Conservation (phyloP, 2,113 vertebrate species). For the Rhodinocichla rosea region DNA sequence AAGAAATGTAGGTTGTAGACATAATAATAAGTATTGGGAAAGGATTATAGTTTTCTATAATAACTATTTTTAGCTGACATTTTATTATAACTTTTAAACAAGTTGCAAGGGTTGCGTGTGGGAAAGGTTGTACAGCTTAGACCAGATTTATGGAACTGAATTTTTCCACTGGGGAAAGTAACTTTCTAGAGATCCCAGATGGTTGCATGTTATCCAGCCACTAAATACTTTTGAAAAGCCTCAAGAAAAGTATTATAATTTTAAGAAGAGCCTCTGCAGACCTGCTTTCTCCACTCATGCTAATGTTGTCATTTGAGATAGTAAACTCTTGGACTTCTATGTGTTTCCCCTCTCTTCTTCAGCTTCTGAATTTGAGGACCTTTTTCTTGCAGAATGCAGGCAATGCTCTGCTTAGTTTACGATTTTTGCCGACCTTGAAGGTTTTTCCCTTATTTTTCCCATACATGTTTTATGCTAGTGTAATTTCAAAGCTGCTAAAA, state of each 20-base stretch:
- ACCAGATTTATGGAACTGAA: slow-evolving; percentile 8
- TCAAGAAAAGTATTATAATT: not conserved
- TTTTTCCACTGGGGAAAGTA: not conserved
- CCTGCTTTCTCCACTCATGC: not conserved
- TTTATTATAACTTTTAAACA: slow-evolving; percentile 11
- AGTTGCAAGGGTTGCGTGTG: not conserved
- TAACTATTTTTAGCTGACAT: not conserved
- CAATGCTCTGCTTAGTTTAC: not conserved
- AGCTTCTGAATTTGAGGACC: not conserved
- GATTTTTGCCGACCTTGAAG: not conserved
- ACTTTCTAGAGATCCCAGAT: not conserved
- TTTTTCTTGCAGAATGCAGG: not conserved
- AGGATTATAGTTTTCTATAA: not conserved
- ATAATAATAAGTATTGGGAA: not conserved
- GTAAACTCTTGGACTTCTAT: not conserved
- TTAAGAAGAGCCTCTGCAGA: not conserved
- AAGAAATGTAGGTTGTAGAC: not conserved
- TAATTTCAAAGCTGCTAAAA: not conserved
- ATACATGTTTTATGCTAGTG: not conserved
- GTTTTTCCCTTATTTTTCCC: not conserved
- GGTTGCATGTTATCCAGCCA: not conserved
- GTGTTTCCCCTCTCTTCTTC: not conserved
- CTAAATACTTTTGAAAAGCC: not conserved
- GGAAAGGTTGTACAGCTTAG: not conserved
- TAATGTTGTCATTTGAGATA: not conserved